These are phyloP conservation scores for Dryocosmus kuriphilus DNA, from an alignment of 2,888 invertebrate genomes.

Conservation along the genomic window DNA sequence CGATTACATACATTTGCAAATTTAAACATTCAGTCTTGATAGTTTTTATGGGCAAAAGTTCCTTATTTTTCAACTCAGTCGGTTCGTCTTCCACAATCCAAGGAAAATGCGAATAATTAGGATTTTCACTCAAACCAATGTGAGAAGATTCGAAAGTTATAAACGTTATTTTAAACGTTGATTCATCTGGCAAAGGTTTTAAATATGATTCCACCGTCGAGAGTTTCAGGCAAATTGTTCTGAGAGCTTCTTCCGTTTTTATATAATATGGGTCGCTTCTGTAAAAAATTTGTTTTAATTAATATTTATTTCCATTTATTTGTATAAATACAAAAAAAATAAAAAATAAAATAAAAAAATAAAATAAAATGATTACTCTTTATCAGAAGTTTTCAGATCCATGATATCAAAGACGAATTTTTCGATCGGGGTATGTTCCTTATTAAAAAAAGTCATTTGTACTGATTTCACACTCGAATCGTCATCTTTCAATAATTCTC, in stretches of 20 bases:
- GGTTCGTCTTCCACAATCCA: constrained; percentile 76
- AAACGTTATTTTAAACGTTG: constrained; percentile 82
- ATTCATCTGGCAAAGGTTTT: constrained; percentile 79
- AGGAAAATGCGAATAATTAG: constrained; percentile 79
- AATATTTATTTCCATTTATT: not conserved
- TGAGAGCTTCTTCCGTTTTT: constrained; percentile 81
- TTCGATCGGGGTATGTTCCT: constrained; percentile 76
- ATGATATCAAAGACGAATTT: constrained; percentile 78
- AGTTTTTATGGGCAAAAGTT: constrained; percentile 78
- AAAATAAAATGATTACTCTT: constrained; percentile 65
- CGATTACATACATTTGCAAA: constrained; percentile 67
- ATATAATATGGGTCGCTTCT: constrained; percentile 81
- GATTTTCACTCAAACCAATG: constrained; percentile 79
- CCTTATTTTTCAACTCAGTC: constrained; percentile 63
- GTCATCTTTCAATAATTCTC: constrained; percentile 78
- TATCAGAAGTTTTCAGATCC: constrained; percentile 59
- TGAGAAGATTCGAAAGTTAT: constrained; percentile 82
- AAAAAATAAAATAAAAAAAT: not conserved
- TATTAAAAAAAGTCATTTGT: constrained; percentile 79
- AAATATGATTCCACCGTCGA: constrained; percentile 79
- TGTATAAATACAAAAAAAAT: not conserved
- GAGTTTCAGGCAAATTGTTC: constrained; percentile 82
- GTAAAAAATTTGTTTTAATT: constrained; percentile 44
- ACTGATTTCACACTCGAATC: constrained; percentile 79
- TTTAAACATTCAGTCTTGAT: constrained; percentile 75